Evolutionary conservation across 2,797 vertebrate species (phyloP), one percentile per base, ranked within the genome.

Genomic region (Coregonus sp.): DNA sequence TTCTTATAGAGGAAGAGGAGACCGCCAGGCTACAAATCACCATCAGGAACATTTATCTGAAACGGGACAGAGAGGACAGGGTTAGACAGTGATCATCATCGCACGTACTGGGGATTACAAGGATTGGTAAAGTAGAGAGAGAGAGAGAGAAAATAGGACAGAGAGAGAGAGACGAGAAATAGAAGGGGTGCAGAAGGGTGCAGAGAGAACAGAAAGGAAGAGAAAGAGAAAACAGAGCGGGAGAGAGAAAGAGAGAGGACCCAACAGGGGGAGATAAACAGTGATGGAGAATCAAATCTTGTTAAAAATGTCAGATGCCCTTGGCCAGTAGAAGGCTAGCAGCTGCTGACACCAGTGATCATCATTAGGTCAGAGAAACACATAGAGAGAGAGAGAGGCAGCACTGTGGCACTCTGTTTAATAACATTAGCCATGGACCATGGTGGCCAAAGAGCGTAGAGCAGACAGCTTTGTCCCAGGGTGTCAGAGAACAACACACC

Each of bases 251-350:
- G 73, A 75, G 74, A 75, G 75, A 83, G 76, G 81, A 40, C 73
- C 75, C 75, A 82, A 86, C 78, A 79, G 80, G 70, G 68, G 74
- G 51, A 75, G 71, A 74, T 66, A 81, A 12, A 72, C 11, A 72
- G 47, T 52, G 70, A 72, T 15, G 50, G 50, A 25, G 50, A 52
- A 12, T 93, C 89, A 94, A 93, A 94, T 94, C 93, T 91, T 89
- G 89, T 94, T 94, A 93, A 93, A 88, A 90, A 87, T 78, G 87
- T 92, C 89, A 86, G 92, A 16, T 88, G 93, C 91, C 92, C 93
- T 93, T 93, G 92, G 90, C 93, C 90, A 82, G 40, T 47, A 3
- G 40, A 9, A 47, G 40, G 40, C 40, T 12, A 47, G 40, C 40
- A 47, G 85, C 87, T 86, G 86, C 87, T 89, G 90, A 93, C 91